Base-by-base conservation (phyloP, 2,888 invertebrate genomes). In the Siphlonurus alternatus region DNA sequence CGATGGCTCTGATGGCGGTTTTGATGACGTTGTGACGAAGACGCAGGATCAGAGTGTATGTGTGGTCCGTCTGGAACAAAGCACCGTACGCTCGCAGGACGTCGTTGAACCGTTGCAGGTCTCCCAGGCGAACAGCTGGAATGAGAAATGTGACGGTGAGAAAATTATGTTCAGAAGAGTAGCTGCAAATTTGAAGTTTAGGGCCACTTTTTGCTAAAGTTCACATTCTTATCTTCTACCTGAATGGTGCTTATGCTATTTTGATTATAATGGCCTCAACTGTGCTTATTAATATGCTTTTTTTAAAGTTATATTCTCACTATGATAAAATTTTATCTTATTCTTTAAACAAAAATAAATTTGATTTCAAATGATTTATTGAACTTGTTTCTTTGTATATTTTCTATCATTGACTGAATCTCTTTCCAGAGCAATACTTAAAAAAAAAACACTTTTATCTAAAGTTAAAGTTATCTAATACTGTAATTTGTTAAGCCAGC, bases 1-100 rank as follows among this genome's bases (percentile, higher is more conserved):
- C 96, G 75, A 99, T 98, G 62, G 94, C 91, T 53, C 97, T 84
- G 64, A 98, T 91, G 0, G 96, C 97, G 15, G 99, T 98, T 78
- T 98, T 98, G 72, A 99, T 98, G 1, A 99, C 99, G 78, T 99
- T 99, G 75, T 99, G 99, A 64, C 97, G 84, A 64, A 99, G 80
- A 67, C 99, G 88, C 61, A 98, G 82, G 71, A 99, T 98, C 66
- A 99, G 78, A 23, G 97, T 96, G 71, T 93, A 95, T 0, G 99
- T 99, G 73, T 95, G 91, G 76, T 99, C 98, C 69, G 82, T 82
- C 68, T 94, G 87, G 75, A 99, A 99, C 74, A 93, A 90, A 0
- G 89, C 86, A 0, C 93, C 92, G 77, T 88, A 93, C 72, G 91
- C 89, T 70, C 92, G 88, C 64, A 98, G 79, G 0, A 95, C 95